A percentile compares a stretch with the other conserved stretches of the same genome.
Conservation (phyloP, 2,797 vertebrate genomes). For the Lutjanus campechanus region DNA sequence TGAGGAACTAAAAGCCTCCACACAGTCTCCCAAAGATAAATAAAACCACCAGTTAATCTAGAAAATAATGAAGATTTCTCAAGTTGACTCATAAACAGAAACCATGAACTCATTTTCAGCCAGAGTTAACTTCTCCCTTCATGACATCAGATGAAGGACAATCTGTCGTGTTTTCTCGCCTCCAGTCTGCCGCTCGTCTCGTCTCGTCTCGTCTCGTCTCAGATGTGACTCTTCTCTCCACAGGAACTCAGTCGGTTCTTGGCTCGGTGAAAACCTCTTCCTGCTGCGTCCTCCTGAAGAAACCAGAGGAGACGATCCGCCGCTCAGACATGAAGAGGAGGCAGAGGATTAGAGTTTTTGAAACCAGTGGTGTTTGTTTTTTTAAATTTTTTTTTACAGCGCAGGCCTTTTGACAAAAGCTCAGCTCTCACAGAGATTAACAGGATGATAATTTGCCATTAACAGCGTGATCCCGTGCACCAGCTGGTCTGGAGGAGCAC, state of each 20-base stretch:
- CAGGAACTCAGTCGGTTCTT: neutral
- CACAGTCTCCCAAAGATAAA: no score
- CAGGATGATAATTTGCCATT: conserved; percentile 63
- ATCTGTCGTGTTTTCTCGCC: neutral
- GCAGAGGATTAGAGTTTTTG: neutral
- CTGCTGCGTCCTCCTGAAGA: neutral
- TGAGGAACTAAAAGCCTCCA: no score
- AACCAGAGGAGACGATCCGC: neutral
- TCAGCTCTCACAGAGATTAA: conserved; percentile 55
- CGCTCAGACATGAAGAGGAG: neutral
- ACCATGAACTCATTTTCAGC: neutral
- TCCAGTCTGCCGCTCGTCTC: neutral
- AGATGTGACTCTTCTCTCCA: neutral
- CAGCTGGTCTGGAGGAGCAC: conserved; percentile 69
- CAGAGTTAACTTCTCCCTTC: neutral
- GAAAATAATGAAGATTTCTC: neutral
- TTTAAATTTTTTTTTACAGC: neutral
- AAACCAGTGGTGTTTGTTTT: neutral
- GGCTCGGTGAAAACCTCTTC: neutral
- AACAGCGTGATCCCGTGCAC: conserved; percentile 64
- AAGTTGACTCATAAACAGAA: neutral
- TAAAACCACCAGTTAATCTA: no score
- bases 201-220: neutral
- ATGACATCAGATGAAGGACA: conserved; percentile 13
- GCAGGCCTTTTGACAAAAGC: conserved; percentile 34